Evolutionary conservation across 2,797 vertebrate species (phyloP).

Genomic region (Neopelma chrysocephalum): DNA sequence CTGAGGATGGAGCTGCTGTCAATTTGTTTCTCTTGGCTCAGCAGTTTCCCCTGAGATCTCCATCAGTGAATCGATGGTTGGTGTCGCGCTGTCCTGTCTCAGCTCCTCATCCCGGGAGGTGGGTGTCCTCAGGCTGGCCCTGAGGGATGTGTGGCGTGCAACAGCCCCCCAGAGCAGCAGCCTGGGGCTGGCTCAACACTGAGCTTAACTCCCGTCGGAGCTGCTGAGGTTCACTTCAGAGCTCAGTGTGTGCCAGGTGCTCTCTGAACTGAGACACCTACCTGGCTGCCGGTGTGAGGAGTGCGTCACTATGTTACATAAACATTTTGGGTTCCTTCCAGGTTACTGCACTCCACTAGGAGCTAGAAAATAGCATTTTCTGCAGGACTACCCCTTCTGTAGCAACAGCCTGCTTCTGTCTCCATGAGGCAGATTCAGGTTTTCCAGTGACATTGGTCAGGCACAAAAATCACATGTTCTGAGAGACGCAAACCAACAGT

Average conservation of each 20-base stretch:
- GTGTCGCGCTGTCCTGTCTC: neutral
- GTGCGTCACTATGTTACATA: fast-evolving
- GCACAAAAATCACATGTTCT: neutral
- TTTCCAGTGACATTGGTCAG: neutral
- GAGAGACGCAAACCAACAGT: neutral
- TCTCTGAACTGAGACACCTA: neutral
- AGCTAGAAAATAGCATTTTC: neutral
- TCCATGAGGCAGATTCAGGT: fast-evolving
- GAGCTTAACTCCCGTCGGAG: fast-evolving
- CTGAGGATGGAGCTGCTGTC: neutral
- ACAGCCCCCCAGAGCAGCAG: neutral
- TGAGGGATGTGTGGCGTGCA: neutral
- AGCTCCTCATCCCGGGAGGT: neutral
- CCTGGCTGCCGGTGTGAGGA: neutral
- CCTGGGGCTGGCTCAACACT: fast-evolving
- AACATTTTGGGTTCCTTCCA: neutral
- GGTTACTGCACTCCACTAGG: neutral
- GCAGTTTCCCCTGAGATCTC: neutral
- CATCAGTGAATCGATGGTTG: neutral
- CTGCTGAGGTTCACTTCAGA: neutral
- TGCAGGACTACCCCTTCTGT: neutral
- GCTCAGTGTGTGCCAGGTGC: neutral
- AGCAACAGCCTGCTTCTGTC: neutral
- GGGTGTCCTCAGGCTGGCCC: neutral
- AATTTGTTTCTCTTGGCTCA: neutral